Percentiles rank a stretch among this genome's conserved stretches.
Conservation (phyloP, 2,113 vertebrate genomes). For the Hippoglossus stenolepis region DNA sequence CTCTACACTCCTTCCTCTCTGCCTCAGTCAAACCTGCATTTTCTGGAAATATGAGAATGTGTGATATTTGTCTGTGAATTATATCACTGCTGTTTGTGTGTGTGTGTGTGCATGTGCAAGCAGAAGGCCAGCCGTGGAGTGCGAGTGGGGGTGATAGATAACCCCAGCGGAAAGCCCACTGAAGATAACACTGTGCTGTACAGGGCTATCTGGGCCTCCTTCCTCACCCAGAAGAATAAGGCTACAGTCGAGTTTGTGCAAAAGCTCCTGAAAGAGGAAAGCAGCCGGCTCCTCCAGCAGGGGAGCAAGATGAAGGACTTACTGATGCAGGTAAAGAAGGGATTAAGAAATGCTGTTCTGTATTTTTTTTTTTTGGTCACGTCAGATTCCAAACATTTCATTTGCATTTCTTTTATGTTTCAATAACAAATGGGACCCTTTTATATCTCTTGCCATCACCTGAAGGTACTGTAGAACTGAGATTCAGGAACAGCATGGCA, state of each 20-base stretch:
- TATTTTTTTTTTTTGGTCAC: constrained; percentile 1
- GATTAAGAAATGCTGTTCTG: constrained; percentile 11
- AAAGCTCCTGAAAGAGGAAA: constrained; percentile 89
- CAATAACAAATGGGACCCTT: not conserved
- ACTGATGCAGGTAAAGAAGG: constrained; percentile 84
- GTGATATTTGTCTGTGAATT: constrained; percentile 46
- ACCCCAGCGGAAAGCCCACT: constrained; percentile 88
- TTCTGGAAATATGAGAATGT: constrained; percentile 39
- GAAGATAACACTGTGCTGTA: constrained; percentile 90
- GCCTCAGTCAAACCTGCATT: constrained; percentile 24
- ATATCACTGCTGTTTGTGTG: constrained; percentile 29
- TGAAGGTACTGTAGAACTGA: not conserved
- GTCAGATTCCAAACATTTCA: not conserved
- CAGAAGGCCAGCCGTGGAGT: constrained; percentile 88
- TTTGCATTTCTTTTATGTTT: constrained; percentile 26
- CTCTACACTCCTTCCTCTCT: constrained; percentile 24
- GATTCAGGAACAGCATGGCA: not conserved
- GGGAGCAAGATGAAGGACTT: constrained; percentile 90
- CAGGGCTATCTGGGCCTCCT: constrained; percentile 90
- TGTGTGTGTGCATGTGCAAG: constrained; percentile 20
- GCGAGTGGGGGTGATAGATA: constrained; percentile 91
- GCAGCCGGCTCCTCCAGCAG: constrained; percentile 84
- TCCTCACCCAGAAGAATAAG: constrained; percentile 90
- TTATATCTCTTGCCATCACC: not conserved
- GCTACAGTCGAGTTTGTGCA: constrained; percentile 85